A percentile compares a stretch with the other conserved stretches of the same genome.
phyloP scores from a whole-genome alignment of 37 sponge, comb jelly and placozoan genomes.

The Aplysina aerophoba region DNA sequence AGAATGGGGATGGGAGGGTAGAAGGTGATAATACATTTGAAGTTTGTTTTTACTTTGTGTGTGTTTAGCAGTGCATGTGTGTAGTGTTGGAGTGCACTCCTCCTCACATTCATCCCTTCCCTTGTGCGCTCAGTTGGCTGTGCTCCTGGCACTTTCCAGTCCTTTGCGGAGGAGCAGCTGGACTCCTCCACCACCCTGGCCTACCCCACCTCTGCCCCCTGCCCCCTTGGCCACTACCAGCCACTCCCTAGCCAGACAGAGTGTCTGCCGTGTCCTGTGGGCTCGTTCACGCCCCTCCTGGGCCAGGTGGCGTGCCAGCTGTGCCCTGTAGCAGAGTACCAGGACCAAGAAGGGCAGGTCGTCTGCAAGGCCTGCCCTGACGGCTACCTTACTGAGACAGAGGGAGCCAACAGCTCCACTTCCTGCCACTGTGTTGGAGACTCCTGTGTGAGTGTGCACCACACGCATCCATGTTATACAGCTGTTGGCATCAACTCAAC shows the following conservation, averaged over 20 bases:
- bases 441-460: neutral
- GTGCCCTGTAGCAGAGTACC: slow-evolving; percentile 4
- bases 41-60: neutral
- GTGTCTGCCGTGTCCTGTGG: slow-evolving; percentile 11
- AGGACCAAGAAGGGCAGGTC: neutral
- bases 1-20: neutral
- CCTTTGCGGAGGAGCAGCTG: neutral
- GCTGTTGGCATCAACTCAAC: no score
- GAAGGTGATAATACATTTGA: neutral
- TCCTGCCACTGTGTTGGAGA: neutral
- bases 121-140: slow-evolving; percentile 2
- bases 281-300: neutral
- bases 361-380: neutral
- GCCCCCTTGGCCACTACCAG: slow-evolving; percentile 26
- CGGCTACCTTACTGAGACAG: neutral
- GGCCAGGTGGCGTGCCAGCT: neutral
- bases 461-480: neutral
- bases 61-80: neutral
- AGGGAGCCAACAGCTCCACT: neutral
- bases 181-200: neutral
- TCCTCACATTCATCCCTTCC: neutral
- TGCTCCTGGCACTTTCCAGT: slow-evolving; percentile 15
- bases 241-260: neutral
- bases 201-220: slow-evolving; percentile 5
- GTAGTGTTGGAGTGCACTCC: neutral